phyloP scores from a whole-genome alignment of 2,888 invertebrate genomes.

The Spilosoma lubricipeda region DNA sequence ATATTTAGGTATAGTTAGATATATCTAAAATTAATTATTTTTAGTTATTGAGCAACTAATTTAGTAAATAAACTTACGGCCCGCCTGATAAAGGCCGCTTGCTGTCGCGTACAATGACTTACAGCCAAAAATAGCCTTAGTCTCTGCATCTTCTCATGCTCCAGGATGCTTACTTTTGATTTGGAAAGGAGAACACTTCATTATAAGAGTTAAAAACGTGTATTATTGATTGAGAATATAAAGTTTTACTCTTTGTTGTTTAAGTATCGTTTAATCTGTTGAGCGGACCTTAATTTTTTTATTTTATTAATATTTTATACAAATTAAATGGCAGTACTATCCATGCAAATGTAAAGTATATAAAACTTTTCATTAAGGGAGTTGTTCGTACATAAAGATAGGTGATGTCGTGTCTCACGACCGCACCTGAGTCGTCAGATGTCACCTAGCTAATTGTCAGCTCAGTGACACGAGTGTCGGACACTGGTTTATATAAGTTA shows the following conservation, averaged over 20 bases:
- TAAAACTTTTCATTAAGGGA: slow-evolving; percentile 39
- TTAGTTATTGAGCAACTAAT: slow-evolving; percentile 5
- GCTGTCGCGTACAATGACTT: background rate
- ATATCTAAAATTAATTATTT: slow-evolving; percentile 11
- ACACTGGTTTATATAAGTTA: slow-evolving; percentile 46
- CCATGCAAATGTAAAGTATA: slow-evolving; percentile 2
- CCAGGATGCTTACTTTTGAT: background rate
- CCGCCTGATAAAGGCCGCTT: background rate
- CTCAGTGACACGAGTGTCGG: slow-evolving; percentile 50
- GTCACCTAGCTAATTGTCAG: slow-evolving; percentile 58
- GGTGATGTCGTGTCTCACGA: slow-evolving; percentile 59
- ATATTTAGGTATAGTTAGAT: slow-evolving; percentile 10
- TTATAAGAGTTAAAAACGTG: background rate
- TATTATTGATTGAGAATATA: no score
- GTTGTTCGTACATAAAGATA: slow-evolving; percentile 38
- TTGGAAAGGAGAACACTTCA: background rate
- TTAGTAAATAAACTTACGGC: background rate
- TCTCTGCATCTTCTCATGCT: background rate
- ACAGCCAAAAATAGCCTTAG: background rate
- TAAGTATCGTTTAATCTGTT: background rate
- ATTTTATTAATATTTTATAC: background rate
- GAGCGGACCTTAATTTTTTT: no score
- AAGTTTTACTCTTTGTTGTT: background rate
- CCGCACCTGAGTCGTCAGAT: slow-evolving; percentile 48
- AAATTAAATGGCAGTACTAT: background rate